These are phyloP conservation scores for Chelmon rostratus DNA, from an alignment of 2,797 vertebrate species.

Conservation along the genomic window DNA sequence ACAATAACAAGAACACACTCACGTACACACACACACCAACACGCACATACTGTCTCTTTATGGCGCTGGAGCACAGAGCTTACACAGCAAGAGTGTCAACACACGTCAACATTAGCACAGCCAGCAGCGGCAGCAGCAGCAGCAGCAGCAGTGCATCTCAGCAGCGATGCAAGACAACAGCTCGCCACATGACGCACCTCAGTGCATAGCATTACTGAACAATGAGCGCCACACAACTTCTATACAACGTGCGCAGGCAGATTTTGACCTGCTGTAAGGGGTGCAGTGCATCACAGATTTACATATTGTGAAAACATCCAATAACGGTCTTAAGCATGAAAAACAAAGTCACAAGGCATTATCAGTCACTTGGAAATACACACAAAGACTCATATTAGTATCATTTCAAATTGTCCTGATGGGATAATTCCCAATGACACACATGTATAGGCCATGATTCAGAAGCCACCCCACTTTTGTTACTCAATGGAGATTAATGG, in stretches of 20 bases:
- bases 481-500: conserved; percentile 28
- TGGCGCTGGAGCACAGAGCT: conserved; percentile 61
- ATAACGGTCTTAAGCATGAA: not conserved
- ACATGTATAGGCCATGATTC: conserved; percentile 3
- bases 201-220: conserved; percentile 61
- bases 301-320: not conserved
- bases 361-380: conserved; percentile 26
- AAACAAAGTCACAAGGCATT: conserved; percentile 28
- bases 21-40: conserved; percentile 10
- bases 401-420: conserved; percentile 9
- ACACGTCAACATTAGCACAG: conserved; percentile 72
- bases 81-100: conserved; percentile 80
- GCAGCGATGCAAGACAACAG: conserved; percentile 67
- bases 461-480: not conserved
- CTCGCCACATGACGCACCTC: conserved; percentile 73
- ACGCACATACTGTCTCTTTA: conserved; percentile 36
- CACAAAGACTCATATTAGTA: conserved; percentile 12
- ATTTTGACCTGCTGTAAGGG: not conserved
- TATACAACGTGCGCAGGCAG: not conserved
- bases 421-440: not conserved
- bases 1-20: conserved; percentile 44
- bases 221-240: conserved; percentile 42
- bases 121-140: conserved; percentile 54
- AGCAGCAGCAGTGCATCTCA: conserved; percentile 60
- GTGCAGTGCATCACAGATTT: not conserved